These are phyloP conservation scores for Orgyia antiqua DNA, from an alignment of 2,888 invertebrate species.

Conservation along the genomic window DNA sequence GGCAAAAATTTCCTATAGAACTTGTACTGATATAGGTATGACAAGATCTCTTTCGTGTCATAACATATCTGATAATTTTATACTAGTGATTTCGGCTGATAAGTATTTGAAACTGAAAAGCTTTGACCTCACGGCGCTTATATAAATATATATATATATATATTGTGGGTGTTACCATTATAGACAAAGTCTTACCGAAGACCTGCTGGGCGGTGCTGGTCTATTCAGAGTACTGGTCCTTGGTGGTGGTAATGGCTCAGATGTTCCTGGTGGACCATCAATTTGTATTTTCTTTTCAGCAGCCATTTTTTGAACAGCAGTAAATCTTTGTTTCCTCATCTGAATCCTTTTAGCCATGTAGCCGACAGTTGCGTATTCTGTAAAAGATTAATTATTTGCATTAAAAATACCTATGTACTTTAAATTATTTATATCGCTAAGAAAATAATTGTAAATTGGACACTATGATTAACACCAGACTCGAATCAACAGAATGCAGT, in stretches of 20 bases:
- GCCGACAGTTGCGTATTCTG: conserved; percentile 98
- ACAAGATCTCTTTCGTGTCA: too few species aligned
- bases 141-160: background rate
- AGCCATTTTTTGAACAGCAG: conserved; percentile 93
- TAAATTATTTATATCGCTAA: conserved; percentile 12
- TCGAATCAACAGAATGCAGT: too few species aligned
- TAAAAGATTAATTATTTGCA: conserved; percentile 34
- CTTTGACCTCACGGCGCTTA: background rate
- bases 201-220: conserved; percentile 66
- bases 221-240: conserved; percentile 82
- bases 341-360: conserved; percentile 98
- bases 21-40: too few species aligned
- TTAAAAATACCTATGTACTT: conserved; percentile 10
- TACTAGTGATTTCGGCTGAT: too few species aligned
- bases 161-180: background rate
- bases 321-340: conserved; percentile 95
- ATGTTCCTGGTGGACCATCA: conserved; percentile 85
- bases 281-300: conserved; percentile 92
- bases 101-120: background rate
- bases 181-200: conserved; percentile 69
- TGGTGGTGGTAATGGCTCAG: conserved; percentile 78
- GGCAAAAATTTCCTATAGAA: conserved; percentile 4
- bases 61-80: too few species aligned
- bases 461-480: too few species aligned
- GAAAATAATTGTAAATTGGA: too few species aligned